Base-by-base conservation (phyloP, 1,140 invertebrate genomes). In the Diorhabda elongata region DNA sequence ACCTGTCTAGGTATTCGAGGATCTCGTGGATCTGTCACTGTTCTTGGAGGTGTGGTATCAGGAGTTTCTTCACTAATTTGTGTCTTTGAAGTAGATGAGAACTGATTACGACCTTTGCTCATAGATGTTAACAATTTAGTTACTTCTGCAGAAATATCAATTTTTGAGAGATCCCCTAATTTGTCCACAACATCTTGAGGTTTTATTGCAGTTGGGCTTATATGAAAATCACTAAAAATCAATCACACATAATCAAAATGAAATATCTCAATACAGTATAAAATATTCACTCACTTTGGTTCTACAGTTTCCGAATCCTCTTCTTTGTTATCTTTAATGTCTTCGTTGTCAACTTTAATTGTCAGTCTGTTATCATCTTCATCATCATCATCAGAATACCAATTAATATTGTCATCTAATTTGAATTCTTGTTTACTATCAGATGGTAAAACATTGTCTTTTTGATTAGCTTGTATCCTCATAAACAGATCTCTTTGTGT, bases 331-430 rank as follows among this genome's bases (percentile, higher is more conserved):
- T 75, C 68, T 44, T 70, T 70, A 8, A 67, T 26, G 64, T 80
- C 77, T 52, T 80, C 76, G 56, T 79, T 73, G 42, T 80, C 79
- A n/a, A 76, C 78, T 69, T 79, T 78, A 52, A 78, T 77, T 1
- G 74, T 80, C 45, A 79, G 69, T 5, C 77, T 69, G 67, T 80
- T 76, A 9, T 75, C 73, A 52, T 78, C 77, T 43, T 77, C 75
- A 58, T 91, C 89, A 70, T 91, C 89, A 63, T 92, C 90, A 73
- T 90, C 90, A 0, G 90, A 91, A 77, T 92, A 92, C 90, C 91
- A 92, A 76, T 91, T 88, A 70, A 91, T 90, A 71, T 91, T 88
- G 68, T 91, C 89, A 69, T 89, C 85, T 63, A 85, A 83, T 71
- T 84, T 81, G 45, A 86, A 81, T 71, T 84, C 84, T 64, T 85